phyloP scores from a whole-genome alignment of 2,797 vertebrate genomes.

The Salarias fasciatus region DNA sequence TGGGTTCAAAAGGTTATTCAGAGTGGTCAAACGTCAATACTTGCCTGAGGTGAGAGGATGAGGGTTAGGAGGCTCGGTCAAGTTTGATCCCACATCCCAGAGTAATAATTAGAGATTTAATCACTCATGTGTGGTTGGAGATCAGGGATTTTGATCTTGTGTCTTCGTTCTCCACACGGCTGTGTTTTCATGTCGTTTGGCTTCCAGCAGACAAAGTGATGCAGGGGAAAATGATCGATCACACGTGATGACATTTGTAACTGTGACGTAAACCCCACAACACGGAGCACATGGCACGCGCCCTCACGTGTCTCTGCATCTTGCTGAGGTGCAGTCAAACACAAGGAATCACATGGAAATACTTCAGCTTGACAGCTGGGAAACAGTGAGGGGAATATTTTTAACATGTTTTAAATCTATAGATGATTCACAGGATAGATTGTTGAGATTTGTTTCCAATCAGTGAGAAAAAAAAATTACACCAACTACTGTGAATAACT shows the following conservation, averaged over 20 bases:
- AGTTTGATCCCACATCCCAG: slow-evolving; percentile 20
- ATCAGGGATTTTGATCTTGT: neutral
- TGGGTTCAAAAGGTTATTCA: slow-evolving; percentile 41
- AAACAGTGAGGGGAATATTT: neutral
- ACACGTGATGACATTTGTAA: slow-evolving; percentile 37
- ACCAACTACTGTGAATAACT: too few species aligned
- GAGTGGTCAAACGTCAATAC: slow-evolving; percentile 50
- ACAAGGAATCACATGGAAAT: neutral
- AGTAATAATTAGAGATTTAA: slow-evolving; percentile 25
- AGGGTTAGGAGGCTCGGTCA: slow-evolving; percentile 37
- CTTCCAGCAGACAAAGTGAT: slow-evolving; percentile 6
- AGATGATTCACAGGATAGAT: too few species aligned
- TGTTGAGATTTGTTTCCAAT: too few species aligned
- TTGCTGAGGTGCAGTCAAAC: neutral
- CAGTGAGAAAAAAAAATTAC: too few species aligned
- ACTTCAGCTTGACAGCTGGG: neutral
- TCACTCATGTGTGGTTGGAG: slow-evolving; percentile 18
- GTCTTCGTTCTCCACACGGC: neutral
- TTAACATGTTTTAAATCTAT: neutral
- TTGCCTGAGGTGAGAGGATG: slow-evolving; percentile 40
- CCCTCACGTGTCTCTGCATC: neutral
- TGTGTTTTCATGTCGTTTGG: slow-evolving; percentile 16
- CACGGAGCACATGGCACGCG: slow-evolving; percentile 3
- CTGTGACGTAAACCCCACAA: slow-evolving; percentile 41
- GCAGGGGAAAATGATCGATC: slow-evolving; percentile 28